These are phyloP conservation scores for Takifugu rubripes DNA, from an alignment of 2,797 vertebrate genomes.

Conservation along the genomic window DNA sequence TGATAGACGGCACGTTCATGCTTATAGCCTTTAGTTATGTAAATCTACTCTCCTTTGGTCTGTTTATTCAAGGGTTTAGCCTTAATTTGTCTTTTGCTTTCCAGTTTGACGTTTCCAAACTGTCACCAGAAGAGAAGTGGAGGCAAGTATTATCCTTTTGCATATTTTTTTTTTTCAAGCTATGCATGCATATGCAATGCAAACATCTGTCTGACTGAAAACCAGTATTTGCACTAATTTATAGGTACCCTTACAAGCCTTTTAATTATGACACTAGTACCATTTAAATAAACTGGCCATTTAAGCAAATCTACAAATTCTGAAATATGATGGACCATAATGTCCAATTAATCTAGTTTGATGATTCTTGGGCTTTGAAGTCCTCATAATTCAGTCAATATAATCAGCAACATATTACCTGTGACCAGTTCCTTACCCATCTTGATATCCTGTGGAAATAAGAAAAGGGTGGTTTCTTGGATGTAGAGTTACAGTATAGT, in stretches of 20 bases:
- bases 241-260: not conserved
- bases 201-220: not conserved
- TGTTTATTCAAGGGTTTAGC: not conserved
- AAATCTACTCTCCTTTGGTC: not conserved
- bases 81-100: slow-evolving; percentile 10
- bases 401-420: not conserved
- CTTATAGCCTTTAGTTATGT: too few relatives aligned
- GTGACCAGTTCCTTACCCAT: too few relatives aligned
- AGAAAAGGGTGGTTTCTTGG: not conserved
- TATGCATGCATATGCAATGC: not conserved
- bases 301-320: not conserved
- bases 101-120: slow-evolving; percentile 87
- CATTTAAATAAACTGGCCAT: not conserved
- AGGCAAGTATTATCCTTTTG: slow-evolving; percentile 79
- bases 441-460: too few relatives aligned
- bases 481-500: too few relatives aligned
- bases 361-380: not conserved
- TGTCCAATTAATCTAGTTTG: not conserved
- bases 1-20: too few relatives aligned
- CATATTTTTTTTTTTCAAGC: not conserved
- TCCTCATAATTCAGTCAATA: not conserved
- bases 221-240: not conserved
- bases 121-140: slow-evolving; percentile 95
- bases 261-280: not conserved
- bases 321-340: not conserved